phyloP scores from a whole-genome alignment of 2,797 vertebrate genomes.

The Dryobates pubescens region DNA sequence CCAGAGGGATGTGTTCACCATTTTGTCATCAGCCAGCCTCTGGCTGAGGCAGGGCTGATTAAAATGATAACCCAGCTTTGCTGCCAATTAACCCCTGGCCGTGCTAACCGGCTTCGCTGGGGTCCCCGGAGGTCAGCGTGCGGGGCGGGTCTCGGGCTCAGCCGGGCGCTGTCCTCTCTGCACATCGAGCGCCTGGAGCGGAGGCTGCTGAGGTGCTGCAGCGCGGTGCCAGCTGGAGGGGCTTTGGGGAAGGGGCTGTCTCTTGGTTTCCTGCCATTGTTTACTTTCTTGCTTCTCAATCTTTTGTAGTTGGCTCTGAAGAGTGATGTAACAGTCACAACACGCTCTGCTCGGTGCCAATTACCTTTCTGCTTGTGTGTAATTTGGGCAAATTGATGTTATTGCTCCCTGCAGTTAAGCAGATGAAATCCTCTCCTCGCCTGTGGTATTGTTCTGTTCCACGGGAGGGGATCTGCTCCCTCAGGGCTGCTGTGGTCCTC shows the following conservation, averaged over 20 bases:
- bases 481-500: background rate
- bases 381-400: conserved; percentile 65
- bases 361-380: conserved; percentile 54
- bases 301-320: conserved; percentile 64
- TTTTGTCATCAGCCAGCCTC: background rate
- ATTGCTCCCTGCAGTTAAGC: conserved; percentile 38
- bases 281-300: conserved; percentile 59
- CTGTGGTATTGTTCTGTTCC: background rate
- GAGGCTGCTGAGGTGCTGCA: conserved; percentile 30
- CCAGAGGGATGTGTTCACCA: background rate
- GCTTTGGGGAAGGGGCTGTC: conserved; percentile 60
- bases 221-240: conserved; percentile 63
- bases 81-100: background rate
- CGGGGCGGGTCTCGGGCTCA: background rate
- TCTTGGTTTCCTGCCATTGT: conserved; percentile 74
- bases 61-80: background rate
- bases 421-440: conserved; percentile 31
- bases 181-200: background rate
- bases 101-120: background rate
- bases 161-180: background rate
- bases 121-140: background rate
- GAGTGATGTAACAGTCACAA: conserved; percentile 61
- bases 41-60: background rate
- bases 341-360: conserved; percentile 42
- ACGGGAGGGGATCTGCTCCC: background rate